Evolutionary conservation across 2,888 invertebrate genomes (phyloP).

Genomic region (Leptopilina drosophilae): DNA sequence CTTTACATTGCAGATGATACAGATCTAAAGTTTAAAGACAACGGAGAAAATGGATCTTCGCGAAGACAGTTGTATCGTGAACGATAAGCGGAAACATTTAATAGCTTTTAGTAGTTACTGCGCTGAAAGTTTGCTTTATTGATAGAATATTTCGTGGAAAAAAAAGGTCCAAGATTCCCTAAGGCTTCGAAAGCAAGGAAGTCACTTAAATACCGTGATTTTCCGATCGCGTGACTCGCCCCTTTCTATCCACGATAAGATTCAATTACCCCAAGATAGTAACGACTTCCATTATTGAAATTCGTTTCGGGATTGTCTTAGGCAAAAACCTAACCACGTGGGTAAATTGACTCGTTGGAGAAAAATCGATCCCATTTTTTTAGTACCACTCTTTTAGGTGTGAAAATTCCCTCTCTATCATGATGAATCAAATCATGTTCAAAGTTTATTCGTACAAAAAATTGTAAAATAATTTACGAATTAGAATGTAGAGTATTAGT

Average conservation of each 20-base stretch:
- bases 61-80: not conserved
- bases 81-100: not conserved
- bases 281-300: slow-evolving; percentile 36
- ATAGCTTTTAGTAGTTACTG: not conserved
- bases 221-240: slow-evolving; percentile 34
- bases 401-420: too few species aligned
- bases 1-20: too few species aligned
- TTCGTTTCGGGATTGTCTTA: slow-evolving; percentile 37
- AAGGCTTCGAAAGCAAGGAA: slow-evolving; percentile 11
- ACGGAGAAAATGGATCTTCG: not conserved
- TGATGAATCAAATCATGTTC: too few species aligned
- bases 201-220: slow-evolving; percentile 20
- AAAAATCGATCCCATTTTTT: not conserved
- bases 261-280: slow-evolving; percentile 21
- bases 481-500: too few species aligned
- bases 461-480: too few species aligned
- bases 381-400: too few species aligned
- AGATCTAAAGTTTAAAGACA: not conserved
- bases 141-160: not conserved
- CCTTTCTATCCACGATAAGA: slow-evolving; percentile 7
- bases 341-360: not conserved
- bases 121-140: slow-evolving; percentile 4
- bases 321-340: slow-evolving; percentile 24
- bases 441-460: too few species aligned
- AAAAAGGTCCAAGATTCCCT: slow-evolving; percentile 2